Evolutionary conservation across 2,797 vertebrate genomes (phyloP).

Genomic region (Cyclopterus lumpus): DNA sequence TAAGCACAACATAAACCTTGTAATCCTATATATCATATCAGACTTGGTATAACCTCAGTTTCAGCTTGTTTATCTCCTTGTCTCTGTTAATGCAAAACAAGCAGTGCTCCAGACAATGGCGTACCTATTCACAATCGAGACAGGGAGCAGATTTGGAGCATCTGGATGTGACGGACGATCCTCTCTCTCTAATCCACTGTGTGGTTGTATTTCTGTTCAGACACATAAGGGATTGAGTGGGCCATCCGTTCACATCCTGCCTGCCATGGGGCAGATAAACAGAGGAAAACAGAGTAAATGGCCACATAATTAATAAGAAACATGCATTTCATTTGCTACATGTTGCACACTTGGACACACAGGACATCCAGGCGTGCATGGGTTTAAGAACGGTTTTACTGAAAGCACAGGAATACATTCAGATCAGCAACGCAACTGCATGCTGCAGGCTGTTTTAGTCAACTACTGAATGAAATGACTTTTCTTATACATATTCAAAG

Average conservation of each 20-base stretch:
- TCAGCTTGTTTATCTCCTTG: conserved; percentile 70
- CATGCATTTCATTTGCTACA: conserved; percentile 28
- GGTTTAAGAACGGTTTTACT: too few species aligned
- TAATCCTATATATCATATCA: conserved; percentile 78
- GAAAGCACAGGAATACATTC: too few species aligned
- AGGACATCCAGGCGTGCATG: too few species aligned
- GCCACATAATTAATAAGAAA: conserved; percentile 41
- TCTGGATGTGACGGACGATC: conserved; percentile 71
- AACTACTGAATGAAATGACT: too few species aligned
- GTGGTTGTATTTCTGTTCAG: conserved; percentile 65
- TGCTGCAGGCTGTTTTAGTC: too few species aligned
- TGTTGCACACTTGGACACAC: too few species aligned
- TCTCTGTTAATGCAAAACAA: conserved; percentile 67
- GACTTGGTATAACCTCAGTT: conserved; percentile 64
- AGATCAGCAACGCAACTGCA: too few species aligned
- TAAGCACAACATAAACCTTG: conserved; percentile 77
- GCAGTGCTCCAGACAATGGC: conserved; percentile 67
- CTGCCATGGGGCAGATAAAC: conserved; percentile 66
- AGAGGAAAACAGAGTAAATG: conserved; percentile 34
- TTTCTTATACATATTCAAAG: too few species aligned
- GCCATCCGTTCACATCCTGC: conserved; percentile 66
- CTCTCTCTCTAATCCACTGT: conserved; percentile 68
- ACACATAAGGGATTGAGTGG: conserved; percentile 62
- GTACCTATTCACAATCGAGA: conserved; percentile 74
- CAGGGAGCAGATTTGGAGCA: conserved; percentile 74